Evolutionary conservation across 2,113 vertebrate species (phyloP).

Genomic region (Recurvirostra avosetta): DNA sequence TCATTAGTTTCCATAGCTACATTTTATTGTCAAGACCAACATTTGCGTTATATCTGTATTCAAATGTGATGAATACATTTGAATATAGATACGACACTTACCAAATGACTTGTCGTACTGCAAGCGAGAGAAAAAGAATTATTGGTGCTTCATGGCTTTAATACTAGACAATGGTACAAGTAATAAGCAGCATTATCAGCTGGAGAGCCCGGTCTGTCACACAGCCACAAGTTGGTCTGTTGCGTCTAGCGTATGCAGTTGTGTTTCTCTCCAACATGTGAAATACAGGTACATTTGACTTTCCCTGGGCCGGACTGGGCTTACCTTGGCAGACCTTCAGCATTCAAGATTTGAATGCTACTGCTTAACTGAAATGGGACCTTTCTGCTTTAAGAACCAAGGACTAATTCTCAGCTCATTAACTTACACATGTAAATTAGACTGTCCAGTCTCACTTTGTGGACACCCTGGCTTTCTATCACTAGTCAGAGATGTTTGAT

Average conservation of each 20-base stretch:
- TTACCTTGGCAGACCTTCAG: neutral
- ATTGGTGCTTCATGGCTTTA: neutral
- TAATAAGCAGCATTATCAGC: neutral
- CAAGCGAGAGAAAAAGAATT: neutral
- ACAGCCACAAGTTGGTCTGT: neutral
- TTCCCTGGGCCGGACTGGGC: neutral
- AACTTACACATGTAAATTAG: conserved; percentile 9
- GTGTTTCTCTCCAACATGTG: neutral
- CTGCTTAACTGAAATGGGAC: neutral
- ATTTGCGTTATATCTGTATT: neutral
- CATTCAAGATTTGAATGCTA: neutral
- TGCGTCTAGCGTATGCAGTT: neutral
- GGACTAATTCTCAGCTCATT: conserved; percentile 27
- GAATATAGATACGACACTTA: neutral
- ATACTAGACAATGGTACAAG: neutral
- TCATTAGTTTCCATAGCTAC: neutral
- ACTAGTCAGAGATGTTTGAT: neutral
- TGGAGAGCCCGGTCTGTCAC: neutral
- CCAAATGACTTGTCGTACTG: neutral
- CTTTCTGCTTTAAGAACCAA: neutral
- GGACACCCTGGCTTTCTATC: neutral
- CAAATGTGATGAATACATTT: neutral
- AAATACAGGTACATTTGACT: neutral
- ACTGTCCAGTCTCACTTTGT: neutral
- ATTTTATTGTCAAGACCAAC: neutral